A percentile compares a stretch with the other conserved stretches of the same genome.
phyloP scores from a whole-genome alignment of 2,797 vertebrate genomes.

The Hypotaenidia philippensis region DNA sequence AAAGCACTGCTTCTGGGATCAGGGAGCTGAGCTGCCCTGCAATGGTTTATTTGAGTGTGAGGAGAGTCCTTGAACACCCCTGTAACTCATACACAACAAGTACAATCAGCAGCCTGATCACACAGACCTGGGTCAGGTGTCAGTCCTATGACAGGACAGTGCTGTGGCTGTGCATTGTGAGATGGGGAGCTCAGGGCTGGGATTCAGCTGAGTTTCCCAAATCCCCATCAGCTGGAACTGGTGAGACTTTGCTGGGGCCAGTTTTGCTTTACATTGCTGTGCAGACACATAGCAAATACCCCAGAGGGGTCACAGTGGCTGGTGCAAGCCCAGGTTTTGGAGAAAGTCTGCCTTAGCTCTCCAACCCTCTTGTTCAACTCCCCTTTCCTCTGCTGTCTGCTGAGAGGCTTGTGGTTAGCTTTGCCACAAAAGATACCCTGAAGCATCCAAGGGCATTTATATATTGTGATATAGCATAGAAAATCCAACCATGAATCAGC shows the following conservation, averaged over 20 bases:
- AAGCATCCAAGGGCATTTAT: not conserved
- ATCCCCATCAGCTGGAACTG: not conserved
- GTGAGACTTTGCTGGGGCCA: accelerated
- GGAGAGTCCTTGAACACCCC: slow-evolving; percentile 52
- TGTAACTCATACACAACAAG: slow-evolving; percentile 16
- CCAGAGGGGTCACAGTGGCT: not conserved
- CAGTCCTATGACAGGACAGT: accelerated
- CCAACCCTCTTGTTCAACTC: not conserved
- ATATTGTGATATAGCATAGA: not conserved
- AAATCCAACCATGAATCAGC: not conserved
- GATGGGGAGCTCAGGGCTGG: not conserved
- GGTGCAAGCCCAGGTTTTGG: not conserved
- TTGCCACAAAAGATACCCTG: not conserved
- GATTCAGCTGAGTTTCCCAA: not conserved
- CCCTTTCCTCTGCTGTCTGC: not conserved
- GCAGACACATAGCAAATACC: not conserved
- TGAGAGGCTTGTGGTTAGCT: not conserved
- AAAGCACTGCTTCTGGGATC: accelerated
- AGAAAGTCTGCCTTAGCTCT: not conserved
- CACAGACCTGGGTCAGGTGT: not conserved
- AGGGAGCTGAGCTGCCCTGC: not conserved
- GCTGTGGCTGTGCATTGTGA: accelerated
- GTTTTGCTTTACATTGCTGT: not conserved
- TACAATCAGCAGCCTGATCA: not conserved
- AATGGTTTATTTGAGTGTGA: slow-evolving; percentile 17